Percentiles rank a stretch among this genome's conserved stretches.
Evolutionary conservation across 2,113 vertebrate genomes (phyloP).

Genomic region (Chinchilla lanigera): DNA sequence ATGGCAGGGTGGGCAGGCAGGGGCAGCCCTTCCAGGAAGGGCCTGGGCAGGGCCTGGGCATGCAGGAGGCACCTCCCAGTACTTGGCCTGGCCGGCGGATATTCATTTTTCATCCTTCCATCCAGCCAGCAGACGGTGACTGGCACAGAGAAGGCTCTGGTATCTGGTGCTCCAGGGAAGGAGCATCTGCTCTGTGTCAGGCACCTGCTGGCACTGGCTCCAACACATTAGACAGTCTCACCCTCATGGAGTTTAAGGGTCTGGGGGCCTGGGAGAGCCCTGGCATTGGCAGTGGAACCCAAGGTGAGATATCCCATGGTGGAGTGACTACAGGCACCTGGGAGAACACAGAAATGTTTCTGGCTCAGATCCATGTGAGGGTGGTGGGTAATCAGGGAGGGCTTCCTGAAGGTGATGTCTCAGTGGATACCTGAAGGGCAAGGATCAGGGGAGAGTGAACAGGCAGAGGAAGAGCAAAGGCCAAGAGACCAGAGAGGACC

Average conservation of each 20-base stretch:
- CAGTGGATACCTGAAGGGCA: neutral
- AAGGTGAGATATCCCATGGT: neutral
- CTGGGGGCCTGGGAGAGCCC: neutral
- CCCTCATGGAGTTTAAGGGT: neutral
- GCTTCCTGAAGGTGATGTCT: slow-evolving; percentile 37
- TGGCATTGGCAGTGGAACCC: neutral
- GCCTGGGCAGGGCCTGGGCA: slow-evolving; percentile 63
- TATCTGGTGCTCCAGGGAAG: neutral
- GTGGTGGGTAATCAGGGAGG: neutral
- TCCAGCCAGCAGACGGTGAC: neutral
- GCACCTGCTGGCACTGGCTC: neutral
- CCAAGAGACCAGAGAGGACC: neutral
- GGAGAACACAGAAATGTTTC: neutral
- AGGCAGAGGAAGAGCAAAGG: slow-evolving; percentile 15
- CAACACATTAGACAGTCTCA: neutral
- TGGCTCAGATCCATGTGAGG: neutral
- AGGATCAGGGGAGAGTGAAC: neutral
- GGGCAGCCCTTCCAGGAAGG: slow-evolving; percentile 66
- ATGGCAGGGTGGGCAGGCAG: slow-evolving; percentile 81
- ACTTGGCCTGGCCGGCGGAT: neutral
- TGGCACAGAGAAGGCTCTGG: neutral
- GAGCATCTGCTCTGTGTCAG: neutral
- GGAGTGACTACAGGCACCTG: neutral
- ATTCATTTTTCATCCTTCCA: neutral
- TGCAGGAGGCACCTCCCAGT: neutral